Percentiles rank a stretch among this genome's conserved stretches.
Conservation (phyloP, 2,113 vertebrate genomes). For the Myrmecophaga tridactyla region DNA sequence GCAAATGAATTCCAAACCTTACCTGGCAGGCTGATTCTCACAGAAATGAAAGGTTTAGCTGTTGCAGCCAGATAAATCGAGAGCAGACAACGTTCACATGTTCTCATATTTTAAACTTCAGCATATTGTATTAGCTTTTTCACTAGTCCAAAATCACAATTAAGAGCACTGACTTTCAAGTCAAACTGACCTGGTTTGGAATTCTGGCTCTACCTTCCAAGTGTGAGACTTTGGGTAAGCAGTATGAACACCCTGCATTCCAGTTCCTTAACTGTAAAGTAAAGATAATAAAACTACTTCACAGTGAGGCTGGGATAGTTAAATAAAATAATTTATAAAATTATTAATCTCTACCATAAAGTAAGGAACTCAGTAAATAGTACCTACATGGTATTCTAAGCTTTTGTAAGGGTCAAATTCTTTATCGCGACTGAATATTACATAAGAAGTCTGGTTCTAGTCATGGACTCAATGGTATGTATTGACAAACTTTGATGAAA, state of each 20-base stretch:
- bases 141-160: background rate
- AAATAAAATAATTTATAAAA: slow-evolving; percentile 23
- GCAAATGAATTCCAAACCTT: background rate
- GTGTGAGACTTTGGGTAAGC: background rate
- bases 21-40: background rate
- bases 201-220: background rate
- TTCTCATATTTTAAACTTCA: slow-evolving; percentile 27
- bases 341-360: background rate
- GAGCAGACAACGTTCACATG: background rate
- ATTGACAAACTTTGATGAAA: slow-evolving; percentile 51
- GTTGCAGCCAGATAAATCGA: background rate
- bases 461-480: slow-evolving; percentile 14
- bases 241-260: background rate
- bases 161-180: background rate
- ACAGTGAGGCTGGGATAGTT: background rate
- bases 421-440: slow-evolving; percentile 9
- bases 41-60: background rate
- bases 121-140: background rate
- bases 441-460: background rate
- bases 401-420: background rate
- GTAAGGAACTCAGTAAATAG: background rate
- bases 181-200: background rate
- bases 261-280: background rate
- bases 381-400: background rate
- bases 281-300: background rate